A percentile compares a stretch with the other conserved stretches of the same genome.
These are phyloP conservation scores for Channa maculata DNA, from an alignment of 2,113 vertebrate species.

Conservation along the genomic window DNA sequence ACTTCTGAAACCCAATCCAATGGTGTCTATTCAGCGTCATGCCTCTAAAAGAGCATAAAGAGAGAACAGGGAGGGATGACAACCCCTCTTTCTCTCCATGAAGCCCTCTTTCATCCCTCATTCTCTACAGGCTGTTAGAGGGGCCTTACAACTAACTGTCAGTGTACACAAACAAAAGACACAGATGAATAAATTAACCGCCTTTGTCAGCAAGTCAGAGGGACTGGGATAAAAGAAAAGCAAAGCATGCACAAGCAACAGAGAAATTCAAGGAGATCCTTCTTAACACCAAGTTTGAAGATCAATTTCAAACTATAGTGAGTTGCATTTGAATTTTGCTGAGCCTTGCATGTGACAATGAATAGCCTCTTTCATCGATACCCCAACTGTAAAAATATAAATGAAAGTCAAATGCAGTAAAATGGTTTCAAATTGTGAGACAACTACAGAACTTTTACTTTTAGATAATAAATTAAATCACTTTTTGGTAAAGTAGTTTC, in stretches of 20 bases:
- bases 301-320: background rate
- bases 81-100: constrained; percentile 59
- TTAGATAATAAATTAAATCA: background rate
- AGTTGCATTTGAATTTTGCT: constrained; percentile 13
- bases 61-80: constrained; percentile 71
- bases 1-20: constrained; percentile 23
- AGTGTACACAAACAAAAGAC: constrained; percentile 71
- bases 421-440: constrained; percentile 16
- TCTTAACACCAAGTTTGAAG: background rate
- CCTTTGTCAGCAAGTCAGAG: constrained; percentile 59
- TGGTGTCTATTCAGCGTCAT: constrained; percentile 64
- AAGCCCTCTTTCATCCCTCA: constrained; percentile 66
- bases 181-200: constrained; percentile 78
- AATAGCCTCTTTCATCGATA: constrained; percentile 6
- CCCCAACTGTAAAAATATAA: background rate
- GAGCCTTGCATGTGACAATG: constrained; percentile 22
- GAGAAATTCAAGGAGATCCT: background rate
- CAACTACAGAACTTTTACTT: constrained; percentile 3
- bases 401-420: constrained; percentile 13
- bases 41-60: constrained; percentile 68
- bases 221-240: constrained; percentile 24
- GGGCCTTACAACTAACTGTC: constrained; percentile 73
- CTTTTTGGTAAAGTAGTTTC: background rate
- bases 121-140: constrained; percentile 70
- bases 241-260: background rate